Evolutionary conservation across 2,113 vertebrate genomes (phyloP).

Genomic region (Aphyosemion australe): DNA sequence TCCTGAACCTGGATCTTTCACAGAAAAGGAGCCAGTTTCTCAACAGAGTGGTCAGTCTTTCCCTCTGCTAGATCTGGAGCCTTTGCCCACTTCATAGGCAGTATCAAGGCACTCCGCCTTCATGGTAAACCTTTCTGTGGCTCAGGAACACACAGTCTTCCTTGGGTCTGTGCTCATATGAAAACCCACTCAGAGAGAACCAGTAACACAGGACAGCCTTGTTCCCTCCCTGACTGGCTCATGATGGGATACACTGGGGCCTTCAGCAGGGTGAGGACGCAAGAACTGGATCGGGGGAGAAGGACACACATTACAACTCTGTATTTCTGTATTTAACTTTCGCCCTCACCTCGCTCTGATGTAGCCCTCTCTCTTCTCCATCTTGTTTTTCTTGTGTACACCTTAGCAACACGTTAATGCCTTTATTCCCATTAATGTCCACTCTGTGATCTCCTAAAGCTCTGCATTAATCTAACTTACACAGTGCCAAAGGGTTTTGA

Average conservation of each 20-base stretch:
- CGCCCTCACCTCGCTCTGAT: conserved; percentile 36
- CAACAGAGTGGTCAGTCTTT: conserved; percentile 52
- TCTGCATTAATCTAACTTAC: conserved; percentile 5
- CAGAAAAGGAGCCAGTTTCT: background rate
- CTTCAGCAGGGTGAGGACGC: conserved; percentile 46
- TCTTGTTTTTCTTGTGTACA: conserved; percentile 24
- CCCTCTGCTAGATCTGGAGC: conserved; percentile 20
- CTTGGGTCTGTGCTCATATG: conserved; percentile 17
- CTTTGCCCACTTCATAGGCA: conserved; percentile 56
- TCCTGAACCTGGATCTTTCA: background rate
- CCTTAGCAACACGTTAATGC: conserved; percentile 17
- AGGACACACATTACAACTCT: conserved; percentile 62
- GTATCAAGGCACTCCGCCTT: conserved; percentile 40
- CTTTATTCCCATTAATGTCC: conserved; percentile 18
- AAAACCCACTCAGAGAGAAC: conserved; percentile 29
- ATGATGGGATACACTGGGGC: conserved; percentile 49
- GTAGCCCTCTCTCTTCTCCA: conserved; percentile 2
- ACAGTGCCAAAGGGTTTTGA: conserved; percentile 3
- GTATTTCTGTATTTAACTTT: conserved; percentile 57
- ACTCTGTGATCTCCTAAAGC: conserved; percentile 23
- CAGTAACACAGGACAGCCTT: conserved; percentile 53
- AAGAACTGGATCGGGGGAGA: conserved; percentile 13
- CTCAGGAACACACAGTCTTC: conserved; percentile 54
- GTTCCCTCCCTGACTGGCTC: conserved; percentile 44
- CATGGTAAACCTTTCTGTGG: conserved; percentile 61